Evolutionary conservation across 2,888 invertebrate genomes (phyloP), one percentile per base, ranked within the genome.

Genomic region (Erebia epiphron): DNA sequence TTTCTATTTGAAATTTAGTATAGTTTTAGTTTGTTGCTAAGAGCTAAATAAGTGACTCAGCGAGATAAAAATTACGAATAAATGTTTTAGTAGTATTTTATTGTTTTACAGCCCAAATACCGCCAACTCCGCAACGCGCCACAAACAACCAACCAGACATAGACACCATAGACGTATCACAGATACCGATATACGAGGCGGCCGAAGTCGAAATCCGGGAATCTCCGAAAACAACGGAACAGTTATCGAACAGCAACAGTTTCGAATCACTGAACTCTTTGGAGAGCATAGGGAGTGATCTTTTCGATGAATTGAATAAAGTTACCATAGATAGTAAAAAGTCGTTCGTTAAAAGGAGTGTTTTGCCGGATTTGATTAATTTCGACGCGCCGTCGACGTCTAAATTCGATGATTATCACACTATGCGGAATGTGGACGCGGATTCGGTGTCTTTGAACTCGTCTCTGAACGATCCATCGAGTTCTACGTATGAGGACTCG

Each of bases 331-430:
- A 85, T 35, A 88, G 85, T 77, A 79, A 71, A 2, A 81, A 79
- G 46, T 80, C 87, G 0, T 77, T 80, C 66, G 82, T 91, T 4
- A 88, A 88, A 77, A 86, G 82, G 66, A 77, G 75, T 74, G 84
- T 87, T 74, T 79, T 92, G 74, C 93, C 92, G 64, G 93, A 92
- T 71, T 75, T 93, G 68, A 92, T 93, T 49, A 89, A 82, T 60
- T 92, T 92, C 64, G 92, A 91, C 68, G 86, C 80, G 0, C 92
- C 92, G 0, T 91, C 91, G 0, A 89, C 91, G 11, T 90, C 91
- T 0, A 82, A 79, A 62, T 88, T 88, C 26, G 88, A 89, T n/a
- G 89, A 90, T 76, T 88, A 88, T 76, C 87, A 88, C 78, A 89
- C 87, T 1, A 89, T 86, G 87, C 75, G 76, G 0, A 78, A 64